Percentiles rank a stretch among this genome's conserved stretches.
Conservation (phyloP, 2,888 invertebrate species). For the Eupeodes latifasciatus region DNA sequence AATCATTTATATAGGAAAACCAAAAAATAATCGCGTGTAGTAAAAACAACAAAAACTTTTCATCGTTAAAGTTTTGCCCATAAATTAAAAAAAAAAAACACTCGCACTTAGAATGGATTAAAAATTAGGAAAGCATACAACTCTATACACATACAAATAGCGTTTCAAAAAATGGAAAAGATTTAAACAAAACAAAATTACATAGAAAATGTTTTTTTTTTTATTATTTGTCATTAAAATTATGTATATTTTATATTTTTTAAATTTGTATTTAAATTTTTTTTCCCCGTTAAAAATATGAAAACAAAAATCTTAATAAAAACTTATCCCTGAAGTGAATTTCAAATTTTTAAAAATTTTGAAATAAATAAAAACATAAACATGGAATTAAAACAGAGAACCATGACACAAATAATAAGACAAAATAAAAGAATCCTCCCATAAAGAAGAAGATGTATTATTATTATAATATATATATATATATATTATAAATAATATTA, state of each 20-base stretch:
- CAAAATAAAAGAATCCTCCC: slow-evolving; percentile 42
- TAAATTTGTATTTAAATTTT: neutral
- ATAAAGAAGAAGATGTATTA: slow-evolving; percentile 60
- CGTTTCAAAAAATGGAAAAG: slow-evolving; percentile 61
- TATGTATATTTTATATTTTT: neutral
- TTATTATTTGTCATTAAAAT: neutral
- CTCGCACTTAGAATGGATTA: slow-evolving; percentile 63
- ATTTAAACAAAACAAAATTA: slow-evolving; percentile 37
- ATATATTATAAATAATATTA: slow-evolving; percentile 40
- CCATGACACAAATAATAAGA: neutral
- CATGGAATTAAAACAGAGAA: slow-evolving; percentile 48
- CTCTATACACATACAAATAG: slow-evolving; percentile 54
- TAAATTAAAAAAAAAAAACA: slow-evolving; percentile 36
- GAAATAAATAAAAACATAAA: neutral
- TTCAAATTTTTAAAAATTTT: slow-evolving; percentile 46
- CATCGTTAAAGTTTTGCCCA: slow-evolving; percentile 43
- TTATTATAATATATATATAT: slow-evolving; percentile 72
- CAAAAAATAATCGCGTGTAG: slow-evolving; percentile 61
- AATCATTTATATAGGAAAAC: slow-evolving; percentile 41
- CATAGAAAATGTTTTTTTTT: slow-evolving; percentile 33
- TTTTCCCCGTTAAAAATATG: slow-evolving; percentile 10
- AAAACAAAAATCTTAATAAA: slow-evolving; percentile 30
- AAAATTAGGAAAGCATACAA: slow-evolving; percentile 55
- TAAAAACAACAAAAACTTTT: slow-evolving; percentile 37
- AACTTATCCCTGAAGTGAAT: slow-evolving; percentile 66